A percentile compares a stretch with the other conserved stretches of the same genome.
Evolutionary conservation across 2,888 invertebrate genomes (phyloP).

Genomic region (Tinea pellionella): DNA sequence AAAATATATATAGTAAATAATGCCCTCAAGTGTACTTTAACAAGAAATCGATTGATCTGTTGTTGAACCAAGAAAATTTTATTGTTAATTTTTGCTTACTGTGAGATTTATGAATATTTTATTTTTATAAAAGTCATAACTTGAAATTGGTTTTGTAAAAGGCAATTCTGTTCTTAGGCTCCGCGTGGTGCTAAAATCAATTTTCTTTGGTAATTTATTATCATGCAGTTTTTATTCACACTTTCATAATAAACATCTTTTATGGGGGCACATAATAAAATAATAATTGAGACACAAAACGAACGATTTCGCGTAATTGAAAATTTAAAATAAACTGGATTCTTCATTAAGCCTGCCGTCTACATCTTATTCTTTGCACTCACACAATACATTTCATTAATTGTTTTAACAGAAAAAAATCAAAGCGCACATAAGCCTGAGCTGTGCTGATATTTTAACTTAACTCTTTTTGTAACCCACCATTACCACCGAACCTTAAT

Average conservation of each 20-base stretch:
- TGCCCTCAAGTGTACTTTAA: slow-evolving; percentile 4
- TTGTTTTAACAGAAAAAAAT: too few species aligned
- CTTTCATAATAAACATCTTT: neutral
- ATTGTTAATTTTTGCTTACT: slow-evolving; percentile 29
- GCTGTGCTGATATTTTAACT: too few species aligned
- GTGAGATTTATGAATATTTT: slow-evolving; percentile 30
- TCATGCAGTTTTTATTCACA: neutral
- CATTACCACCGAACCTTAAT: too few species aligned
- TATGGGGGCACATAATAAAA: neutral
- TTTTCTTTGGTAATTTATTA: slow-evolving; percentile 8
- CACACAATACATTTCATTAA: too few species aligned
- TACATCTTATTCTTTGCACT: too few species aligned
- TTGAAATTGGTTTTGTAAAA: slow-evolving; percentile 12
- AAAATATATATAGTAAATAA: neutral
- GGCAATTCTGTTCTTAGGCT: neutral
- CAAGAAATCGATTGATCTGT: slow-evolving; percentile 13
- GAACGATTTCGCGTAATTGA: neutral
- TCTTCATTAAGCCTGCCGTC: too few species aligned
- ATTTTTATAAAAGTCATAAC: slow-evolving; percentile 14
- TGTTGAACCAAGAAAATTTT: slow-evolving; percentile 19
- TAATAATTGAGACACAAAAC: neutral
- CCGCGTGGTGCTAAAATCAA: slow-evolving; percentile 2
- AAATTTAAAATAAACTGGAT: neutral
- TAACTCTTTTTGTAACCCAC: too few species aligned
- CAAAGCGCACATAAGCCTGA: too few species aligned